Base-by-base conservation (phyloP, 2,797 vertebrate genomes). In the Gymnopithys bicolor region DNA sequence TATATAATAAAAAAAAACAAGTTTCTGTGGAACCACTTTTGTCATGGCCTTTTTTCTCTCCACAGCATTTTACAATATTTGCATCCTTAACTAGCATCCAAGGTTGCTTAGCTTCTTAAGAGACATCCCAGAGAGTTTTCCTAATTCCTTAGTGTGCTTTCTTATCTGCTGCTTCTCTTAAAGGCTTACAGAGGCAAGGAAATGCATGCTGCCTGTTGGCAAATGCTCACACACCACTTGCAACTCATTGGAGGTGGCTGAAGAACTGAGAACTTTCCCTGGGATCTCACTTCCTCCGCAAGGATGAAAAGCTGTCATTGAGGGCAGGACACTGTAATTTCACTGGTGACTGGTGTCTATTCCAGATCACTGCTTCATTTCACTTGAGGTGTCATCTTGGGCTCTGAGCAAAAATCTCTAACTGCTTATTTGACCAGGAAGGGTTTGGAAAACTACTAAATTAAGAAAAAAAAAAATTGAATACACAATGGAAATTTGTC, bases 251-350 rank as follows among this genome's bases (percentile, higher is more conserved):
- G 91, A 97, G 95, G 95, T 91, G 85, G 89, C 97, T 86, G 94
- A 97, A 97, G 97, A 97, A 84, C 70, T 84, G 92, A 95, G 76
- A 94, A 79, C 92, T 97, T 97, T 96, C 94, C 94, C 94, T 97
- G 83, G 69, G 75, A 91, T 86, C 78, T 85, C 95, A 75, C 94
- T 92, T 88, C 76, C 93, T 94, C 89, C 94, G 97, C 96, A 97
- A 7, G 17, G 56, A 93, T 97, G 98, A 98, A 96, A 97, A 97
- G 96, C 95, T 95, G 96, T 93, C 92, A 93, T 55, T 90, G 90
- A 93, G 88, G 91, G 82, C 93, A 95, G 97, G 97, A 97, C 96
- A 96, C 96, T 93, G 96, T 97, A 97, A 98, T 98, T 98, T 98
- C 97, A 98, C 97, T 96, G 94, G 94, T 97, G 96, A 96, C 94